phyloP scores from a whole-genome alignment of 2,888 invertebrate species.

The Rugalucina vietnamica region DNA sequence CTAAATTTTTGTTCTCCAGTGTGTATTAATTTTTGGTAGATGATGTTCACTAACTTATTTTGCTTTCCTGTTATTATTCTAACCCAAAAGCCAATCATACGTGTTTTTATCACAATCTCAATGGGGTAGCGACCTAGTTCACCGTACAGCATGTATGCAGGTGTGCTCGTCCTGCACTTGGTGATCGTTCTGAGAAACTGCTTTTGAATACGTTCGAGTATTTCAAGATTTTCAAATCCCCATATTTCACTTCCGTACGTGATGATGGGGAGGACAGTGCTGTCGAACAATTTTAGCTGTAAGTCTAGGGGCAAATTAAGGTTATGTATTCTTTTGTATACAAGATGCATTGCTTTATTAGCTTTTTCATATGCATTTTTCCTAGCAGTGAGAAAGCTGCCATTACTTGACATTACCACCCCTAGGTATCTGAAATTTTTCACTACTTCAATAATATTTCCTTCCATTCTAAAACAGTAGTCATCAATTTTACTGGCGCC shows the following conservation, averaged over 20 bases:
- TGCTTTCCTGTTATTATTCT: constrained; percentile 3
- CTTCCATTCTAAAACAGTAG: not conserved
- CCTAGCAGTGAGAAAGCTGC: not conserved
- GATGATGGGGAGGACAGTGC: not conserved
- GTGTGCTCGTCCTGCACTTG: not conserved
- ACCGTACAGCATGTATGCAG: not conserved
- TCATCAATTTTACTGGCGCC: not conserved
- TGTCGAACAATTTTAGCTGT: not conserved
- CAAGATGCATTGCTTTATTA: not conserved
- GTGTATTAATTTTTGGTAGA: not conserved
- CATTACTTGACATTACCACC: not conserved
- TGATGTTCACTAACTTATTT: not conserved
- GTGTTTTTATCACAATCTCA: not conserved
- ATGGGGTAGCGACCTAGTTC: constrained; percentile 18
- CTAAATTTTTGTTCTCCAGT: not conserved
- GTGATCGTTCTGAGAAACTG: not conserved
- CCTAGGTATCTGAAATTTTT: not conserved
- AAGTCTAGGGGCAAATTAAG: not conserved
- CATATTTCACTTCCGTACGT: not conserved
- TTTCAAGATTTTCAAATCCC: not conserved
- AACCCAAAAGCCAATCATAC: constrained; percentile 9
- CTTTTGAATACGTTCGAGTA: not conserved
- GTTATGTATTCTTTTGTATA: not conserved
- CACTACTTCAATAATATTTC: not conserved
- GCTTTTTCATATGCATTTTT: not conserved